Base-by-base conservation (phyloP, 2,888 invertebrate species). In the Globia sparganii region DNA sequence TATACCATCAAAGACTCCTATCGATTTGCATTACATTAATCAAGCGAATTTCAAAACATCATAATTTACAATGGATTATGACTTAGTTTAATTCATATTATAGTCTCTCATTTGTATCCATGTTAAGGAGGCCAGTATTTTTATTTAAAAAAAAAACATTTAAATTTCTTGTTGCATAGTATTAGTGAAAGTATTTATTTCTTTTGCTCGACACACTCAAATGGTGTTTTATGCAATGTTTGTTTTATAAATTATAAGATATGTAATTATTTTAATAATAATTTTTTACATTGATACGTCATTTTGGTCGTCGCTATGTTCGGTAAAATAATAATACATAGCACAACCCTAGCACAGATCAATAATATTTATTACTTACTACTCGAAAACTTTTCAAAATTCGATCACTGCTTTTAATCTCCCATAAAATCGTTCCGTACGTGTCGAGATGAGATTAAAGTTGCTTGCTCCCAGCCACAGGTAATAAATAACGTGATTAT, bases 401-500 rank as follows among this genome's bases (percentile, higher is more conserved):
- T 92, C 94, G 94, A 95, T 95, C 94, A 91, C 90, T 91, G 89
- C 89, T 94, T 94, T 94, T 94, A 95, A 96, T 96, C 95, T 94
- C 91, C 92, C 91, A 95, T 95, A 95, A 95, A 95, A 95, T 95
- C 92, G 89, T 92, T 91, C 89, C 90, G 90, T 93, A 94, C 94
- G 94, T 94, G 93, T 94, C 94, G 94, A 93, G 91, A 92, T 88
- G 88, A 95, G 96, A 96, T 96, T 96, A 96, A 94, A 96, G 90
- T 93, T 94, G 93, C 92, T 91, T 92, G 92, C 90, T 93, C 93
- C 91, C 92, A 91, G 93, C 91, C 92, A 90, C 87, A 89, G 90
- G 95, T 91, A 95, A 96, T 96, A 96, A 96, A 96, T 96, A 96
- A 96, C 94, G 90, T 91, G 96, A 96, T 96, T 96, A 96, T 95